phyloP scores from a whole-genome alignment of 2,113 vertebrate genomes.

The Pandion haliaetus region DNA sequence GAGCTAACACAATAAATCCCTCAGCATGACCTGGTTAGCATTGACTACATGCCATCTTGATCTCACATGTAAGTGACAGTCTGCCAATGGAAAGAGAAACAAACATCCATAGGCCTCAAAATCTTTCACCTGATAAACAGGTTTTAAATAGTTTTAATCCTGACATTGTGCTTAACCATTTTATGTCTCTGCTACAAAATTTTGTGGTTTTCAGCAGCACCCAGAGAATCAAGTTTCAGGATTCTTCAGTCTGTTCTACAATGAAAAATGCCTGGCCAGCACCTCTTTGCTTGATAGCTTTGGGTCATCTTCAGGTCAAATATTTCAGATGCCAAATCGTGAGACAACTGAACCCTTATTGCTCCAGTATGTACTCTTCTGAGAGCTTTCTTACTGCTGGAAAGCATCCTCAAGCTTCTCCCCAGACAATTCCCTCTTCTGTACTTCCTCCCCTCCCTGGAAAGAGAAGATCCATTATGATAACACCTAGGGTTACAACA shows the following conservation, averaged over 20 bases:
- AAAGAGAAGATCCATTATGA: neutral
- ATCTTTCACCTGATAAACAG: neutral
- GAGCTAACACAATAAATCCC: neutral
- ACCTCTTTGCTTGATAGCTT: neutral
- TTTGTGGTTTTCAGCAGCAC: neutral
- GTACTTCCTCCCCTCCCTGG: neutral
- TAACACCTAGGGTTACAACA: neutral
- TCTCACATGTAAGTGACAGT: neutral
- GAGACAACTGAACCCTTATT: neutral
- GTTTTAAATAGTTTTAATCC: neutral
- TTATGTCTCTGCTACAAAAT: neutral
- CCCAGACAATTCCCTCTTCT: neutral
- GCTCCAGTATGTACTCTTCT: neutral
- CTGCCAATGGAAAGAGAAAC: neutral
- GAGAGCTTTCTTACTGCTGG: neutral
- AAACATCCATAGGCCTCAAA: neutral
- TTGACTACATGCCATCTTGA: rapidly evolving
- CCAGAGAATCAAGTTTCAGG: neutral
- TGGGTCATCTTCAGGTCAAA: neutral
- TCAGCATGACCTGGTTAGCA: neutral
- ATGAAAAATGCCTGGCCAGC: neutral
- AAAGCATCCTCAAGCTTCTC: neutral
- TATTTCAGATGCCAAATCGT: neutral
- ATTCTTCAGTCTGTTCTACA: neutral
- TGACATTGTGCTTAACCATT: neutral